A percentile compares a stretch with the other conserved stretches of the same genome.
phyloP scores from a whole-genome alignment of 2,797 vertebrate genomes.

The Microhierax caerulescens region DNA sequence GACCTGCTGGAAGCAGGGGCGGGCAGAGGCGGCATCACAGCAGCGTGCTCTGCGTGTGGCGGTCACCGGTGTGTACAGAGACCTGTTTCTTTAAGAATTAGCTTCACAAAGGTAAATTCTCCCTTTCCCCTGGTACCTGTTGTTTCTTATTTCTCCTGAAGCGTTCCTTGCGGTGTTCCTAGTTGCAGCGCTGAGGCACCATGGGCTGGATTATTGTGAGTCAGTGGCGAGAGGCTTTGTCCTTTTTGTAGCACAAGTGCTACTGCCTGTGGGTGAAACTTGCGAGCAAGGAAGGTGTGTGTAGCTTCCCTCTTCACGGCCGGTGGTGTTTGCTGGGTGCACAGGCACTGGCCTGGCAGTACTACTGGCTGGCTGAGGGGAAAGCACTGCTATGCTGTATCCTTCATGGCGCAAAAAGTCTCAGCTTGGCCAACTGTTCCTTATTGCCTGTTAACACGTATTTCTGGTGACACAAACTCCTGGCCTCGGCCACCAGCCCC shows the following conservation, averaged over 20 bases:
- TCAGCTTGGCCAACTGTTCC: neutral
- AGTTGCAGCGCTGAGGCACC: neutral
- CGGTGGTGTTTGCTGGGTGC: neutral
- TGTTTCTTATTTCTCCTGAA: neutral
- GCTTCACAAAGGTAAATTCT: neutral
- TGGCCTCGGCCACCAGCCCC: neutral
- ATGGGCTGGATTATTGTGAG: neutral
- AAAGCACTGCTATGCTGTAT: fast-evolving
- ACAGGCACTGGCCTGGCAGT: fast-evolving
- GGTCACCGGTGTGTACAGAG: neutral
- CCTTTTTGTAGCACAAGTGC: neutral
- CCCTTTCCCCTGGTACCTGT: neutral
- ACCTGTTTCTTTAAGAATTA: neutral
- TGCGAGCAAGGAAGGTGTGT: neutral
- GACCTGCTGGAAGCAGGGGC: too few species aligned
- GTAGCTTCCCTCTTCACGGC: too few species aligned
- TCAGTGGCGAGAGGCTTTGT: neutral
- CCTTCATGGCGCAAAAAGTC: neutral
- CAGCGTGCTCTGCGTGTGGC: too few species aligned
- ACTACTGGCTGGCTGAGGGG: fast-evolving
- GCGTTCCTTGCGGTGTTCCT: neutral
- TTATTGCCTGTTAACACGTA: neutral
- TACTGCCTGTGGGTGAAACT: neutral
- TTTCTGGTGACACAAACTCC: neutral
- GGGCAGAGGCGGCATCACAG: neutral